Conservation (phyloP, 2,888 invertebrate genomes). For the Cosmorhoe ocellata region DNA sequence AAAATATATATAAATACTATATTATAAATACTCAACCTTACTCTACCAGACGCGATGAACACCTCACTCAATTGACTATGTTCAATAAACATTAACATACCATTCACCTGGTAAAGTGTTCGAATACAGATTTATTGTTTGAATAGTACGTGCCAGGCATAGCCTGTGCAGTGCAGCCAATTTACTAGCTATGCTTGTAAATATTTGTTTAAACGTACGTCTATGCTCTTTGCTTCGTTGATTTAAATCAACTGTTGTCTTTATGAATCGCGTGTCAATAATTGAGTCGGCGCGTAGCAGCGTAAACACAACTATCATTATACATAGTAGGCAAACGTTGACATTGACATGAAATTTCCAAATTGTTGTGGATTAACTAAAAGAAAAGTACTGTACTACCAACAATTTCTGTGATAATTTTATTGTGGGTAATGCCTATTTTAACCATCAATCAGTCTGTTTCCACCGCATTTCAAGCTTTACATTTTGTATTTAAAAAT, state of each 20-base stretch:
- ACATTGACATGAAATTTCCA: not conserved
- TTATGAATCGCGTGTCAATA: constrained; percentile 26
- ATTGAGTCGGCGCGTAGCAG: constrained; percentile 15
- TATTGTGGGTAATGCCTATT: not conserved
- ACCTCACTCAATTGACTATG: constrained; percentile 4
- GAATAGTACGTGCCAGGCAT: constrained; percentile 44
- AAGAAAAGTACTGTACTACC: not conserved
- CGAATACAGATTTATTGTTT: constrained; percentile 21
- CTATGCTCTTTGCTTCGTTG: not conserved
- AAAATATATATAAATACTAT: too few species aligned
- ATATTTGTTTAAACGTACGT: constrained; percentile 28
- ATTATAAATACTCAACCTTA: constrained; percentile 16
- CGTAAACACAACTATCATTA: constrained; percentile 2
- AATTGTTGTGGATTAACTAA: constrained; percentile 8
- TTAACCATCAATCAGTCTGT: not conserved
- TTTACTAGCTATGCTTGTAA: constrained; percentile 16
- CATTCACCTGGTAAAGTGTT: constrained; percentile 21
- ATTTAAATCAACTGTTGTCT: constrained; percentile 23
- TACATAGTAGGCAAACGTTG: constrained; percentile 1
- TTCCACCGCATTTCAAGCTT: too few species aligned
- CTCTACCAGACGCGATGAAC: not conserved
- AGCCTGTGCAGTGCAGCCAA: constrained; percentile 33
- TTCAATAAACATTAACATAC: constrained; percentile 12
- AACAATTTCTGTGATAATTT: not conserved
- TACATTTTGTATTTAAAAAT: too few species aligned